Evolutionary conservation across 2,888 invertebrate genomes (phyloP).

Genomic region (Agrotis puta): DNA sequence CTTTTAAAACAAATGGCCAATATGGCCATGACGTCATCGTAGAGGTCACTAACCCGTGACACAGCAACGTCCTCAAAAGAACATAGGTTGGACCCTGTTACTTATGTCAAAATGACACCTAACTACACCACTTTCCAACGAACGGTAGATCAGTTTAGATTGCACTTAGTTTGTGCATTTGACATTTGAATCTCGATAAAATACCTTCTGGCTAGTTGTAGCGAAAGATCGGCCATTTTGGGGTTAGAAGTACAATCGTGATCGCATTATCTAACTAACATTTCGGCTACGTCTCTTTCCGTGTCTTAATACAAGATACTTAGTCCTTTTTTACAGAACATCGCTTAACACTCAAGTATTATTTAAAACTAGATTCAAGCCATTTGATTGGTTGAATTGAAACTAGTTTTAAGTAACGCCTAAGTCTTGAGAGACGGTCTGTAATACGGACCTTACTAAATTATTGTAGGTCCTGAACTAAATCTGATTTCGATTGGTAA

Average conservation of each 20-base stretch:
- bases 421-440: too few relatives aligned
- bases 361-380: too few relatives aligned
- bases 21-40: constrained; percentile 26
- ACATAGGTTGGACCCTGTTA: constrained; percentile 21
- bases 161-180: constrained; percentile 28
- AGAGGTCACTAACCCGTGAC: constrained; percentile 33
- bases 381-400: too few relatives aligned
- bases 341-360: too few relatives aligned
- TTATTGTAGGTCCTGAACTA: too few relatives aligned
- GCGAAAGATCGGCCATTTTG: constrained; percentile 6
- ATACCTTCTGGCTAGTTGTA: not conserved
- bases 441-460: too few relatives aligned
- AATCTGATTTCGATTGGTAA: too few relatives aligned
- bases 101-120: constrained; percentile 38
- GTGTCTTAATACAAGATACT: not conserved
- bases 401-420: too few relatives aligned
- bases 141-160: constrained; percentile 12
- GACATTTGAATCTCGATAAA: constrained; percentile 32
- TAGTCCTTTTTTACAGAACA: too few relatives aligned
- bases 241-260: constrained; percentile 12
- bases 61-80: constrained; percentile 17
- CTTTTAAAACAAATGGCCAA: constrained; percentile 25
- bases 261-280: not conserved
- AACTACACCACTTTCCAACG: constrained; percentile 17
- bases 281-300: not conserved